Evolutionary conservation across 2,888 invertebrate species (phyloP), one percentile per base, ranked within the genome.

Genomic region (Hypsopygia costalis): DNA sequence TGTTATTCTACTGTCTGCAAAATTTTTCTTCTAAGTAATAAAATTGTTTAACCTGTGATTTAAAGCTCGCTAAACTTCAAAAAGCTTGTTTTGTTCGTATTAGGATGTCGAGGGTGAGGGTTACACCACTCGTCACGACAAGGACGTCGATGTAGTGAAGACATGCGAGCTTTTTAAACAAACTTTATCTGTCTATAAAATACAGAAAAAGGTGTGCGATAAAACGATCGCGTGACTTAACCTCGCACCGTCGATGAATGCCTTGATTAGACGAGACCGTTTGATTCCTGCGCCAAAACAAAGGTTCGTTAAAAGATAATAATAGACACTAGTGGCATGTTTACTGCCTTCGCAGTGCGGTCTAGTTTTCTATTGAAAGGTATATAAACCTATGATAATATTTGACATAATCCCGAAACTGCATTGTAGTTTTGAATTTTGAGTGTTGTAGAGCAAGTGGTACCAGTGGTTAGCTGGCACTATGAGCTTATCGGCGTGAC

Each of bases 111-210:
- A 78, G 71, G 69, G 41, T 41, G 27, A 30, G 40, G 34, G 71
- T 74, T 72, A 77, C 72, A 70, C 76, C 74, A 78, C 81, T 81
- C 70, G 79, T 77, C 81, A 82, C 76, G 76, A 79, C 71, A 72
- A 75, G 75, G 71, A 70, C 74, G 69, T 69, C 79, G 60, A 85
- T 85, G 78, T 75, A 69, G 70, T 68, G 63, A 66, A 78, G 77
- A 77, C 87, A 83, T 85, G 86, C 87, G 66, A 86, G 72, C 75
- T 81, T 86, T 85, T 83, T 81, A 83, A 83, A 81, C 75, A 76
- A 80, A 81, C 73, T 82, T 82, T 86, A 81, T 81, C 78, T 74
- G 72, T 74, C 74, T 75, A 80, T 81, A 83, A 85, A 83, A 81
- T 75, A 80, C 76, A 70, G 71, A 80, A 81, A 80, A 82, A 82